These are phyloP conservation scores for Diplazon laetatorius DNA, from an alignment of 2,888 invertebrate genomes.

Conservation along the genomic window DNA sequence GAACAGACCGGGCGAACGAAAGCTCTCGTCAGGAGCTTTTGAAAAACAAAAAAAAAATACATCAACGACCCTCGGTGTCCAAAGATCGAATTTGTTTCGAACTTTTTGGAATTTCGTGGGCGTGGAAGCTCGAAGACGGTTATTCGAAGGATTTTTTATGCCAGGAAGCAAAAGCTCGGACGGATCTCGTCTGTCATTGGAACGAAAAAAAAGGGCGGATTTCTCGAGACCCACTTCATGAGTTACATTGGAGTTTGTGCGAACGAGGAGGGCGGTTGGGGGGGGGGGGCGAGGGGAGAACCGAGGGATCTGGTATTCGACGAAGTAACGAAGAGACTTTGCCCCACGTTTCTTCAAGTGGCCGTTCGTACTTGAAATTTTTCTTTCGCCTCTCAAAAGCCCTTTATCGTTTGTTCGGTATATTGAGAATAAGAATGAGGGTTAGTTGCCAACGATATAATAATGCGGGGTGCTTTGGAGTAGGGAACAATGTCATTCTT, in stretches of 20 bases:
- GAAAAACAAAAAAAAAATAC: no score
- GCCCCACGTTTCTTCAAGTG: slow-evolving; percentile 33
- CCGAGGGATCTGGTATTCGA: neutral
- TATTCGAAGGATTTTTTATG: neutral
- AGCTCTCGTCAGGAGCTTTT: neutral
- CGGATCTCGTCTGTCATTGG: neutral
- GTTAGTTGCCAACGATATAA: neutral
- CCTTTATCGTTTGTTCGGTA: slow-evolving; percentile 11
- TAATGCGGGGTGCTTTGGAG: neutral
- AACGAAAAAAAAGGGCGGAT: slow-evolving; percentile 12
- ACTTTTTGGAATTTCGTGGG: neutral
- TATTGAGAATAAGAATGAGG: slow-evolving; percentile 15
- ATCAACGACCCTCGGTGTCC: neutral
- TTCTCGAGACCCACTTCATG: slow-evolving; percentile 50
- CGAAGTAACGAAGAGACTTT: slow-evolving; percentile 33
- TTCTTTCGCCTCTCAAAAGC: slow-evolving; percentile 27
- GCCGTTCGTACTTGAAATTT: slow-evolving; percentile 19
- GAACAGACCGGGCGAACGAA: no score
- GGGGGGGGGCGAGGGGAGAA: no score
- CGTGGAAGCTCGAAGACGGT: neutral
- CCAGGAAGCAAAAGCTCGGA: neutral
- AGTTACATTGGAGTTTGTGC: slow-evolving; percentile 28
- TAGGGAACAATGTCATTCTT: neutral
- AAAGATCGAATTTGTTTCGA: neutral
- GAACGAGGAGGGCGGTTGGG: neutral